Conservation (phyloP, 2,888 invertebrate genomes). For the Omphaloscelis lunosa region DNA sequence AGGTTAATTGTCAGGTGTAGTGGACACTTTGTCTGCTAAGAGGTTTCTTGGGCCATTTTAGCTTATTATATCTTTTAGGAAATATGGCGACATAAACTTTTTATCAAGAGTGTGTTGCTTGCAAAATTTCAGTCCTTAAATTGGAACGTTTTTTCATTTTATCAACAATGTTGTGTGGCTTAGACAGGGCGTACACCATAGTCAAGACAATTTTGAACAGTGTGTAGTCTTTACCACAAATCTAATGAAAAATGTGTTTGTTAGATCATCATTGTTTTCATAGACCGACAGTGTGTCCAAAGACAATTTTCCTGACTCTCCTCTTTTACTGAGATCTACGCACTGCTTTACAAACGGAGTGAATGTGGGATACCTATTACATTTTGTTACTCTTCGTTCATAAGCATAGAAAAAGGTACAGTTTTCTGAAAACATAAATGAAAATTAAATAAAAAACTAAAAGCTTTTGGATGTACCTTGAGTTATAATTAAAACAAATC, state of each 20-base stretch:
- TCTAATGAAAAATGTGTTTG: no score
- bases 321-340: neutral
- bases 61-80: slow-evolving; percentile 59
- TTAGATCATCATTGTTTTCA: neutral
- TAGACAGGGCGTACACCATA: neutral
- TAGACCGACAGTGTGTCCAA: neutral
- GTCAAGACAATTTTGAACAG: neutral
- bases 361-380: neutral
- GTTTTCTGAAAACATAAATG: neutral
- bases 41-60: slow-evolving; percentile 52
- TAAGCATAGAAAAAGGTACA: neutral
- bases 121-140: neutral
- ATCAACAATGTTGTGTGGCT: neutral
- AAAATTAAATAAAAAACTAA: neutral
- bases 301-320: neutral
- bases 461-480: neutral
- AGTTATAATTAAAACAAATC: slow-evolving; percentile 6
- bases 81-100: slow-evolving; percentile 26
- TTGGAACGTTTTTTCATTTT: slow-evolving; percentile 13
- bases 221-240: neutral
- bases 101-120: slow-evolving; percentile 14
- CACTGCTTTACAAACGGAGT: neutral
- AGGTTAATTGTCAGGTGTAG: slow-evolving; percentile 66
- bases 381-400: neutral
- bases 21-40: slow-evolving; percentile 65